A percentile compares a stretch with the other conserved stretches of the same genome.
phyloP scores from a whole-genome alignment of 2,113 vertebrate species.

The Embiotoca jacksoni region DNA sequence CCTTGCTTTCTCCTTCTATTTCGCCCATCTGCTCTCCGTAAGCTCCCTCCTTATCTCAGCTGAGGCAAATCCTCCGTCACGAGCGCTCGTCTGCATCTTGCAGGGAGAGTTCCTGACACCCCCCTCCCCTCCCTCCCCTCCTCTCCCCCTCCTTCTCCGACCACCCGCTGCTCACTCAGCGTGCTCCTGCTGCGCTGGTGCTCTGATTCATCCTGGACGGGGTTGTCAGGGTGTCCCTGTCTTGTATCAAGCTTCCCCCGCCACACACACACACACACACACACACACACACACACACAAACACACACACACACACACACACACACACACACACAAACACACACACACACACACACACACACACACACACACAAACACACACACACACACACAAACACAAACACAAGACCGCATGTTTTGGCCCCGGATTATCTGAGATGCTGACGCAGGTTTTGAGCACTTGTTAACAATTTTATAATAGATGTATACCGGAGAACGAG shows the following conservation, averaged over 20 bases:
- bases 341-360: no score
- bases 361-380: no score
- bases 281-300: no score
- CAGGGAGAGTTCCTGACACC: conserved; percentile 17
- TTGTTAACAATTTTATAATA: neutral
- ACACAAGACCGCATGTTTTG: conserved; percentile 27
- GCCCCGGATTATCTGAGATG: conserved; percentile 9
- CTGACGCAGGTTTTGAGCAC: neutral
- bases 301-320: no score
- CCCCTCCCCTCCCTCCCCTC: conserved; percentile 3
- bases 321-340: no score
- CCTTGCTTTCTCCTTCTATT: conserved; percentile 35
- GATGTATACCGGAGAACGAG: neutral
- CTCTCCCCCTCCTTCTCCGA: conserved; percentile 11
- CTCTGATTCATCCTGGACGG: conserved; percentile 40
- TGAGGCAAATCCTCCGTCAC: conserved; percentile 81
- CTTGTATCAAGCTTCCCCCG: conserved; percentile 79
- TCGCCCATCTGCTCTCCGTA: conserved; percentile 33
- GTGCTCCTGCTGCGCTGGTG: conserved; percentile 14
- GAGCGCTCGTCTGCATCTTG: conserved; percentile 76
- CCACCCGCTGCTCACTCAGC: no score
- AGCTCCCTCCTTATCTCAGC: conserved; percentile 78
- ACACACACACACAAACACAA: no score
- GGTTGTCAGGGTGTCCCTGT: conserved; percentile 90
- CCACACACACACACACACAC: no score